Conservation (phyloP, 2,797 vertebrate genomes). For the Coracias cyanogaster region DNA sequence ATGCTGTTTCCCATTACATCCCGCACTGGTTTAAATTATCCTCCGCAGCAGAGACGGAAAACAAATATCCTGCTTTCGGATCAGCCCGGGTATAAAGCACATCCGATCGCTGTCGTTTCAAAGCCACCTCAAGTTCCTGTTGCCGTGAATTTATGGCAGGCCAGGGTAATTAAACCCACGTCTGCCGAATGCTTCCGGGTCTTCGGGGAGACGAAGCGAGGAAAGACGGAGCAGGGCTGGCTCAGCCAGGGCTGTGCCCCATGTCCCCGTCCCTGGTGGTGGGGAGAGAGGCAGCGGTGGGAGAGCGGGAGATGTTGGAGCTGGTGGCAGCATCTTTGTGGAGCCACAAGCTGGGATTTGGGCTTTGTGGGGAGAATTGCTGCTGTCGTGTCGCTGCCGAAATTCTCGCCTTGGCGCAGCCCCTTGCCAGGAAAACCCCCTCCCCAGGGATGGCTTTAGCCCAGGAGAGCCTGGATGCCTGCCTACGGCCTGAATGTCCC, state of each 20-base stretch:
- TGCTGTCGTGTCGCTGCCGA: background rate
- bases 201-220: background rate
- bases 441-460: background rate
- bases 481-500: background rate
- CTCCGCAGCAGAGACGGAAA: background rate
- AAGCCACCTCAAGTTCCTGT: constrained; percentile 54
- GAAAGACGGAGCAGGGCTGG: background rate
- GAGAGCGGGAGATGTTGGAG: background rate
- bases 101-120: constrained; percentile 44
- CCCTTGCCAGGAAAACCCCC: background rate
- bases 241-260: background rate
- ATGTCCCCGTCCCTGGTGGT: fast-evolving
- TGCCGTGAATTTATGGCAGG: constrained; percentile 32
- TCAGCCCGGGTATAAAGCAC: background rate
- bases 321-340: background rate
- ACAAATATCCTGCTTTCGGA: constrained; percentile 37
- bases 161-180: background rate
- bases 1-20: background rate
- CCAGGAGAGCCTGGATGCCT: background rate
- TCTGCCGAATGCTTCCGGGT: background rate
- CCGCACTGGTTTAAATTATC: constrained; percentile 30
- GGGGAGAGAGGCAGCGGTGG: background rate
- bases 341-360: background rate
- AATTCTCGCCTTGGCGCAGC: fast-evolving
- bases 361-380: background rate